Evolutionary conservation across 2,888 invertebrate species (phyloP).

Genomic region (Corbicula japonica): DNA sequence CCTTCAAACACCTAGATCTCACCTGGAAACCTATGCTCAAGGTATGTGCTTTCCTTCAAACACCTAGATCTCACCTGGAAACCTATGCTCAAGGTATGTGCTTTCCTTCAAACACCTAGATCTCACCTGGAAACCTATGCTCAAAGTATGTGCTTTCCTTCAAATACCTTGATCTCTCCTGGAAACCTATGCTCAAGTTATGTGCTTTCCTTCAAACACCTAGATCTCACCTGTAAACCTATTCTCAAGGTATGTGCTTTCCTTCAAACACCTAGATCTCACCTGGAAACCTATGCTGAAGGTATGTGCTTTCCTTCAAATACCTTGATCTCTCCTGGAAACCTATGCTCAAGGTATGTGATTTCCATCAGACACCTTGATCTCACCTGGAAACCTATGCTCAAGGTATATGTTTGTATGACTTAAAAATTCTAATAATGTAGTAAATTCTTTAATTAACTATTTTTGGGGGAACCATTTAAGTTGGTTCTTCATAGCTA

Average conservation of each 20-base stretch:
- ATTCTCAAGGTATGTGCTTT: no score
- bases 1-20: constrained; percentile 86
- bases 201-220: constrained; percentile 86
- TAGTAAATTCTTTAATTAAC: no score
- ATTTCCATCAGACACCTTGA: constrained; percentile 86
- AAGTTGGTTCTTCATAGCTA: no score
- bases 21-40: constrained; percentile 86
- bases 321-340: constrained; percentile 86
- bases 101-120: constrained; percentile 86
- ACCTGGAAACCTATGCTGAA: constrained; percentile 86
- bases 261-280: constrained; percentile 86
- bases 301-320: no score
- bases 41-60: constrained; percentile 85
- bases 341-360: constrained; percentile 84
- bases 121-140: constrained; percentile 86
- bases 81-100: constrained; percentile 84
- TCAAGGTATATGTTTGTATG: no score
- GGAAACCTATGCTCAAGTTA: no score
- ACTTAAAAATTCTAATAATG: no score
- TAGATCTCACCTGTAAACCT: constrained; percentile 86
- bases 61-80: constrained; percentile 86
- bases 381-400: constrained; percentile 85
- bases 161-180: constrained; percentile 85
- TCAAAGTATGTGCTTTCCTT: constrained; percentile 86
- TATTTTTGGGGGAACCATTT: no score